Conservation (phyloP, 2,113 vertebrate genomes). For the Platycercus adscitus region DNA sequence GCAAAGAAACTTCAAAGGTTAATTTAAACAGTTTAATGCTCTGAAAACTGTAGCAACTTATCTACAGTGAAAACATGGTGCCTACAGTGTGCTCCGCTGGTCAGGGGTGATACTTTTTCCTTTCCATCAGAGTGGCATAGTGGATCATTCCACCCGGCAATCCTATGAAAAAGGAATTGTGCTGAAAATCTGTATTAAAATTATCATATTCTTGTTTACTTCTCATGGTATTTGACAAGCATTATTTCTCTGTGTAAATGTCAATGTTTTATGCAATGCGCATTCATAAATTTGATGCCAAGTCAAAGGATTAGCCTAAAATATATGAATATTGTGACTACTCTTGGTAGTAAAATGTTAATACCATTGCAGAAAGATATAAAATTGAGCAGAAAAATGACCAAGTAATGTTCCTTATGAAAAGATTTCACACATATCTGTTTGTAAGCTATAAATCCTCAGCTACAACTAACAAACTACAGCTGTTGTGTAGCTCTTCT, state of each 20-base stretch:
- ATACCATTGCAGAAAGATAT: background rate
- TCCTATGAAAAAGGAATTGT: background rate
- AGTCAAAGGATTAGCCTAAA: background rate
- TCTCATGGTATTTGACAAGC: background rate
- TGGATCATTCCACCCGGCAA: background rate
- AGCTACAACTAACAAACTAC: background rate
- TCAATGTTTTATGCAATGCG: background rate
- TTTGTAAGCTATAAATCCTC: background rate
- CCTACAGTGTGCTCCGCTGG: background rate
- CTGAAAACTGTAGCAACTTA: background rate
- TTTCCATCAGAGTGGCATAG: background rate
- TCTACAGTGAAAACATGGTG: background rate
- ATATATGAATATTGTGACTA: background rate
- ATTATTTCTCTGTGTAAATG: background rate
- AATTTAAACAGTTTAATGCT: background rate
- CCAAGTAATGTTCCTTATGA: background rate
- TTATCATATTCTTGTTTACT: background rate
- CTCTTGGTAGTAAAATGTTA: background rate
- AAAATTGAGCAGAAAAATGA: background rate
- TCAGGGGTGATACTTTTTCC: background rate
- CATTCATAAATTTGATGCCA: background rate
- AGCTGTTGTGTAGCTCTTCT: background rate
- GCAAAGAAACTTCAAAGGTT: conserved; percentile 17
- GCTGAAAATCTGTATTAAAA: background rate
- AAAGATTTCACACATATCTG: background rate